Percentiles rank a stretch among this genome's conserved stretches.
These are phyloP conservation scores for Pipistrellus nathusii DNA, from an alignment of 2,797 vertebrate species.

Conservation along the genomic window DNA sequence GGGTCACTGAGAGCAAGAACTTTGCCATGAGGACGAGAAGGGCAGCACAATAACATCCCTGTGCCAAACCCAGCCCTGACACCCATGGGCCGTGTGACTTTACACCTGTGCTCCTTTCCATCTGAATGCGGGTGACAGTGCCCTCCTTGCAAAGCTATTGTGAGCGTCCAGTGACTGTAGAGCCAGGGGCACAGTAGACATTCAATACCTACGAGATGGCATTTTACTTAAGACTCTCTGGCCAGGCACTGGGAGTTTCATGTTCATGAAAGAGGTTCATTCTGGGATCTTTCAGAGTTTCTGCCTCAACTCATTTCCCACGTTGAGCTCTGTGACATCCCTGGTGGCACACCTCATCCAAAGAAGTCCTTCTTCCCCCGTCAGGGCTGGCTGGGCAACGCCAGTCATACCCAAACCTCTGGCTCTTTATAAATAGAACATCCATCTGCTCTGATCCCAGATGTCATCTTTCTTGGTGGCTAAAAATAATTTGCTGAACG, in stretches of 20 bases:
- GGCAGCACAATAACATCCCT: background rate
- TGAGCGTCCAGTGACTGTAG: background rate
- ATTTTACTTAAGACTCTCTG: too few relatives aligned
- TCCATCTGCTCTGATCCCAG: constrained; percentile 14
- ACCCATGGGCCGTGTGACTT: background rate
- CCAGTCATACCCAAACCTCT: background rate
- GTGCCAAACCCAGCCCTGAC: background rate
- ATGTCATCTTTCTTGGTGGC: constrained; percentile 63
- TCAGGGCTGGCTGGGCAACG: background rate
- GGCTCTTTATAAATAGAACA: constrained; percentile 24
- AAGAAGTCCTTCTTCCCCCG: rapidly evolving
- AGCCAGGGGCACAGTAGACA: background rate
- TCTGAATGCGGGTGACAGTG: background rate
- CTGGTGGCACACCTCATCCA: background rate
- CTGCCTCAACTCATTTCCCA: background rate
- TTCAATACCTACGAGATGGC: background rate
- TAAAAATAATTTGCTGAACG: constrained; percentile 60
- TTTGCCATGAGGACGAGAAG: background rate
- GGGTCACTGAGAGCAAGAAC: background rate
- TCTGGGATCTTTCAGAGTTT: background rate
- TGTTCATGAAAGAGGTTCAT: background rate
- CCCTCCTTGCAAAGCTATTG: background rate
- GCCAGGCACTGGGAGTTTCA: background rate
- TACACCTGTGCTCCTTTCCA: too few relatives aligned
- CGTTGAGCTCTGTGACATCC: background rate